Base-by-base conservation (phyloP, 2,113 vertebrate species). In the Clarias magur region DNA sequence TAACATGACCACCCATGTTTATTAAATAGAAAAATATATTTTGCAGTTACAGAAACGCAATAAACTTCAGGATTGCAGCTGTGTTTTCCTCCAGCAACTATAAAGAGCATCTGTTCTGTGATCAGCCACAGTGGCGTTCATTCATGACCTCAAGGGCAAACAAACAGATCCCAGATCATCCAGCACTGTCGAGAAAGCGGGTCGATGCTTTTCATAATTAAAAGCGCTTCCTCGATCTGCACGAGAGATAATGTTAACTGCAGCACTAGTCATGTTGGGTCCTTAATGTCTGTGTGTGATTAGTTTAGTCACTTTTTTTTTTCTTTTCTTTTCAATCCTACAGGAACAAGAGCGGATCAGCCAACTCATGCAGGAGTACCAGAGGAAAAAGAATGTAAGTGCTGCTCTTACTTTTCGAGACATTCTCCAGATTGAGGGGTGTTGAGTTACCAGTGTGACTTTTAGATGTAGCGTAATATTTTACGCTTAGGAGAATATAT, bases 381-480 rank as follows among this genome's bases (percentile, higher is more conserved):
- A 95, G 90, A 97, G 92, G 91, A 99, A 98, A 90, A 99, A 97
- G 93, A 94, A 94, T 0, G 98, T 99, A 88, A 98, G 97, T 98
- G 85, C 81, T 11, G 27, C 13, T 80, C 30, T 73, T 42, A 11
- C 16, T 15, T 8, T 27, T 27, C 5, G 0, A 27, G 25, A 67
- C 3, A 1, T 15, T 30, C 13, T 67, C 27, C n/a, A 27, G 6
- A 13, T 25, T 67, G 25, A n/a, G 12, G n/a, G 3, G 63, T 67
- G 63, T 67, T 27, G 12, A 67, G 62, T 12, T n/a, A 10, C 62
- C 23, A 0, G 10, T n/a, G 23, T 65, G 62, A n/a, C 25, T 65
- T 19, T 12, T 65, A n/a, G 25, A n/a, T 21, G 63, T n/a, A 11
- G 9, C 11, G 0, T 34, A 70, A 34, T 10, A 42, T 21, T 42